Conservation (phyloP, 2,113 vertebrate genomes). For the Motacilla tschutschensis region DNA sequence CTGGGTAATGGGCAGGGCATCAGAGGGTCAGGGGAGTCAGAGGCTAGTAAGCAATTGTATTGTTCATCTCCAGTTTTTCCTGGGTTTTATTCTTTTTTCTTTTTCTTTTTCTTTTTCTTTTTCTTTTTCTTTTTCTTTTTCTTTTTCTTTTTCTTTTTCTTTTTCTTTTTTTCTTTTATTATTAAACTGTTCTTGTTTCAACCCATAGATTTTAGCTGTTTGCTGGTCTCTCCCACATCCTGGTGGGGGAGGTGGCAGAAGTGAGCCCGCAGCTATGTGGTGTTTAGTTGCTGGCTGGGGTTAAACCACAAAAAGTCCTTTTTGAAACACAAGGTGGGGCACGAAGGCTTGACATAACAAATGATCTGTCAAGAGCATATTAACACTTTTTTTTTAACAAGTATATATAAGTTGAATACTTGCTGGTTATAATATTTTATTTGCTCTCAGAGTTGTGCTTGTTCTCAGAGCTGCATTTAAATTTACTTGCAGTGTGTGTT, state of each 20-base stretch:
- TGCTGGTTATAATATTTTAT: background rate
- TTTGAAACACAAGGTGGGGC: background rate
- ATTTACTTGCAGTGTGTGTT: background rate
- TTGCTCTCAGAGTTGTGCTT: background rate
- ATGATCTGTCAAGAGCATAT: background rate
- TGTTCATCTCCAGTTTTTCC: background rate
- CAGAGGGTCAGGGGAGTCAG: background rate
- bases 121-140: fast-evolving
- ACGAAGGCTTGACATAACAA: background rate
- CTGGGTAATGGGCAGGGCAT: background rate
- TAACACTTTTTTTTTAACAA: background rate
- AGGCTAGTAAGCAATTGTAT: background rate
- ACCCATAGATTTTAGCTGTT: background rate
- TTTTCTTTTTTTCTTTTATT: no score
- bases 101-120: no score
- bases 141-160: background rate
- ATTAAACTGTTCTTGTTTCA: background rate
- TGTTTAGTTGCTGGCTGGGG: background rate
- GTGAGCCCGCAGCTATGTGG: background rate
- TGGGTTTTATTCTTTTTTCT: background rate
- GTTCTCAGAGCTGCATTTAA: background rate
- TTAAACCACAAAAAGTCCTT: background rate
- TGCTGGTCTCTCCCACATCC: background rate
- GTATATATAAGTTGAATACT: background rate
- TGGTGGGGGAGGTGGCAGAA: fast-evolving